phyloP scores from a whole-genome alignment of 2,113 vertebrate genomes.

The Podarcis raffonei region DNA sequence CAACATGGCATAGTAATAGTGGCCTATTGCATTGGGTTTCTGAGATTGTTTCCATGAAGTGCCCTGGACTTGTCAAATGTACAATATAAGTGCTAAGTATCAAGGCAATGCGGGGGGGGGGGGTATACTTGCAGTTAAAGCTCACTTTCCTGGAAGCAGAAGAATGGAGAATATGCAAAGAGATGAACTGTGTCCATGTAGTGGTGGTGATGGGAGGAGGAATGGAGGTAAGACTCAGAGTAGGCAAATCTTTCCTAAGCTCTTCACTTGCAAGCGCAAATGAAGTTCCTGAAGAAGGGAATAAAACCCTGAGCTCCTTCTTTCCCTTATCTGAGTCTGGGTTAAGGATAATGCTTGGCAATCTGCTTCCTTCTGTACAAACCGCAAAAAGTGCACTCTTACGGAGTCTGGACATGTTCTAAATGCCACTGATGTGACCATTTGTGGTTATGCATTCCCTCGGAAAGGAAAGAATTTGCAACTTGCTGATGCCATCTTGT shows the following conservation, averaged over 20 bases:
- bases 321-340: not conserved
- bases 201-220: not conserved
- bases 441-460: not conserved
- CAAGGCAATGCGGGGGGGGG: not conserved
- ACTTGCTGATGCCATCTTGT: constrained; percentile 25
- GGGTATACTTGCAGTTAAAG: not conserved
- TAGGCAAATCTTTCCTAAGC: not conserved
- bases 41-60: not conserved
- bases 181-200: too few species aligned
- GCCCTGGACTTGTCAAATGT: not conserved
- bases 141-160: not conserved
- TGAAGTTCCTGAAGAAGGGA: not conserved
- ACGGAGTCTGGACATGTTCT: too few species aligned
- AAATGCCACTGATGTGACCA: not conserved
- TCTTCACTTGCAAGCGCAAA: not conserved
- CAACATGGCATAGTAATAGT: not conserved
- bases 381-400: not conserved
- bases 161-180: too few species aligned
- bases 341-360: not conserved
- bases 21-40: not conserved
- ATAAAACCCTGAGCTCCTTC: too few species aligned
- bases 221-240: not conserved
- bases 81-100: not conserved
- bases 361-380: not conserved
- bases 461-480: not conserved